Evolutionary conservation across 2,113 vertebrate genomes (phyloP).

Genomic region (Camelus bactrianus): DNA sequence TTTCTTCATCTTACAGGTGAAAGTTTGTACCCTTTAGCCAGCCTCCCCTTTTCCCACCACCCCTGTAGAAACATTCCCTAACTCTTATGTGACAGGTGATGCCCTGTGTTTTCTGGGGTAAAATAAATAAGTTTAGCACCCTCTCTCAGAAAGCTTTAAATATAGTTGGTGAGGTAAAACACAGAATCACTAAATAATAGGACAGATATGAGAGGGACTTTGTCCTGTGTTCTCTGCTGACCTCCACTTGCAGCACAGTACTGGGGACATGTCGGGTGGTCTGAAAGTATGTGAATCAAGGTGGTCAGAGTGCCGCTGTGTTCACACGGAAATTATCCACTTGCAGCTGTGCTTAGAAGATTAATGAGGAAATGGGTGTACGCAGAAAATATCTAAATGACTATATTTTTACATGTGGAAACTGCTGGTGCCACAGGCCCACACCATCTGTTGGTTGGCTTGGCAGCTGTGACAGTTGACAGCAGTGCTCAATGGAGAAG

Average conservation of each 20-base stretch:
- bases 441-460: constrained; percentile 39
- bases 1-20: background rate
- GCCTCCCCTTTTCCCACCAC: background rate
- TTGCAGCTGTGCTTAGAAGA: constrained; percentile 64
- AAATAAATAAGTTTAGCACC: background rate
- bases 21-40: background rate
- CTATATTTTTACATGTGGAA: constrained; percentile 59
- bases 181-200: background rate
- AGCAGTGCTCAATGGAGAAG: background rate
- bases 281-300: background rate
- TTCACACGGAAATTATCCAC: constrained; percentile 36
- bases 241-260: background rate
- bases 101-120: background rate
- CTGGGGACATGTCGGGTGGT: background rate
- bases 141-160: background rate
- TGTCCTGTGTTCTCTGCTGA: background rate
- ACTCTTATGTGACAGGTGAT: background rate
- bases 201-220: background rate
- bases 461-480: constrained; percentile 12
- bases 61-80: background rate
- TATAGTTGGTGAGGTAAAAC: background rate
- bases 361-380: constrained; percentile 69
- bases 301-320: background rate
- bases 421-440: constrained; percentile 48
- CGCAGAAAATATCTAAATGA: constrained; percentile 64